These are phyloP conservation scores for Morone chrysops DNA, from an alignment of 2,113 vertebrate species.

Conservation along the genomic window DNA sequence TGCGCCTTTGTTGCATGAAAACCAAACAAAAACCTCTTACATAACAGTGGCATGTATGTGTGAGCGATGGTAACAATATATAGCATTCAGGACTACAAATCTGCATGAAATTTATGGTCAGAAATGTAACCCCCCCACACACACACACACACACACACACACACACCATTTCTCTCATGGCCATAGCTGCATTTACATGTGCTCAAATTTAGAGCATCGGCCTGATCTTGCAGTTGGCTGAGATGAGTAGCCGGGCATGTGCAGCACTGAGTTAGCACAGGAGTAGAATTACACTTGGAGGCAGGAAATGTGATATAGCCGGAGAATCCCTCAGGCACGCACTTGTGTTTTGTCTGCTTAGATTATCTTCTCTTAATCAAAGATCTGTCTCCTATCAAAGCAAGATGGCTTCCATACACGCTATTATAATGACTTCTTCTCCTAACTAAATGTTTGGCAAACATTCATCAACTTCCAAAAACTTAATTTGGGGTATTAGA, in stretches of 20 bases:
- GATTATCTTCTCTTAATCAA: conserved; percentile 71
- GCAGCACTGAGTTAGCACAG: conserved; percentile 72
- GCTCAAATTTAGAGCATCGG: conserved; percentile 65
- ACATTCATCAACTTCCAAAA: conserved; percentile 10
- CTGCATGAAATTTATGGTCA: conserved; percentile 50
- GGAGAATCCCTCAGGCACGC: conserved; percentile 50
- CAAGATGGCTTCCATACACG: background rate
- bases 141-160: background rate
- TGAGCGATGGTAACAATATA: conserved; percentile 60
- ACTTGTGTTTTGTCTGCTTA: conserved; percentile 73
- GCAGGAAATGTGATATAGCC: conserved; percentile 75
- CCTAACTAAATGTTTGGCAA: conserved; percentile 13
- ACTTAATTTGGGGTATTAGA: background rate
- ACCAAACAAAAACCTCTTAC: conserved; percentile 48
- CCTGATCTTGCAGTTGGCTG: conserved; percentile 57
- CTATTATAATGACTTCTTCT: conserved; percentile 25
- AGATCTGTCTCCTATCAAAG: conserved; percentile 38
- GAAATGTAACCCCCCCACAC: conserved; percentile 9
- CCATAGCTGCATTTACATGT: conserved; percentile 68
- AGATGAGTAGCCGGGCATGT: conserved; percentile 43
- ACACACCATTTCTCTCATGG: conserved; percentile 42
- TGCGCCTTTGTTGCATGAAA: conserved; percentile 24
- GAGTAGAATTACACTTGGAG: conserved; percentile 81
- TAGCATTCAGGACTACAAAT: conserved; percentile 54
- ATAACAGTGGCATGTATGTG: conserved; percentile 57